phyloP scores from a whole-genome alignment of 2,888 invertebrate genomes.

The Lypha dubia region DNA sequence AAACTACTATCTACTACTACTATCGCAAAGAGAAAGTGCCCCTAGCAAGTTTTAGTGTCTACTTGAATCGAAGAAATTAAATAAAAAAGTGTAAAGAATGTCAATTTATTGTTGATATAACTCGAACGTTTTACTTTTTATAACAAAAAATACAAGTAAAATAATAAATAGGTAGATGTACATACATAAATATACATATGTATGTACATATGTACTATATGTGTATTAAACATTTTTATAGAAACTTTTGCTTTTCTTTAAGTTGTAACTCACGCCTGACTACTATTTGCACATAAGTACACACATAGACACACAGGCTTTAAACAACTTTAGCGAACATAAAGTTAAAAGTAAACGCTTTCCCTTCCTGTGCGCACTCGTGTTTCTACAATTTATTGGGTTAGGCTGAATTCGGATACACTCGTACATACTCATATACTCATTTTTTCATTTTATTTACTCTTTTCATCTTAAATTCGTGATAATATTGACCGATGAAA shows the following conservation, averaged over 20 bases:
- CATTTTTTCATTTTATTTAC: constrained; percentile 35
- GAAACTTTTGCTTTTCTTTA: constrained; percentile 81
- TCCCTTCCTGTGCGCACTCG: constrained; percentile 80
- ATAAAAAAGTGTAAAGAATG: constrained; percentile 77
- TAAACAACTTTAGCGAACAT: constrained; percentile 3
- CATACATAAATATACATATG: too few species aligned
- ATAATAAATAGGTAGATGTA: too few species aligned
- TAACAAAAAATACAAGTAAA: constrained; percentile 3
- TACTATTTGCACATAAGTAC: constrained; percentile 10
- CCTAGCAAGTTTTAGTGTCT: constrained; percentile 77
- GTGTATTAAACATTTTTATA: constrained; percentile 24
- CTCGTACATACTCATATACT: too few species aligned
- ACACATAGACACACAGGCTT: constrained; percentile 1
- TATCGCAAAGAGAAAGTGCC: constrained; percentile 82
- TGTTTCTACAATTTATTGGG: constrained; percentile 63
- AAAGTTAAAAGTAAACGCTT: constrained; percentile 74
- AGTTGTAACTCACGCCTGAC: constrained; percentile 62
- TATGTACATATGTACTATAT: too few species aligned
- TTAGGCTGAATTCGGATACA: constrained; percentile 60
- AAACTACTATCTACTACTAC: too few species aligned
- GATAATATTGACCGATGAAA: constrained; percentile 71
- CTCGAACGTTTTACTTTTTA: constrained; percentile 69
- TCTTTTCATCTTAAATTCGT: constrained; percentile 51
- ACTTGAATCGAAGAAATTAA: constrained; percentile 46
- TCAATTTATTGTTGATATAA: constrained; percentile 78